Conservation (phyloP, 53 echinoderm and acorn worm species). For the Echinometra lucunter region DNA sequence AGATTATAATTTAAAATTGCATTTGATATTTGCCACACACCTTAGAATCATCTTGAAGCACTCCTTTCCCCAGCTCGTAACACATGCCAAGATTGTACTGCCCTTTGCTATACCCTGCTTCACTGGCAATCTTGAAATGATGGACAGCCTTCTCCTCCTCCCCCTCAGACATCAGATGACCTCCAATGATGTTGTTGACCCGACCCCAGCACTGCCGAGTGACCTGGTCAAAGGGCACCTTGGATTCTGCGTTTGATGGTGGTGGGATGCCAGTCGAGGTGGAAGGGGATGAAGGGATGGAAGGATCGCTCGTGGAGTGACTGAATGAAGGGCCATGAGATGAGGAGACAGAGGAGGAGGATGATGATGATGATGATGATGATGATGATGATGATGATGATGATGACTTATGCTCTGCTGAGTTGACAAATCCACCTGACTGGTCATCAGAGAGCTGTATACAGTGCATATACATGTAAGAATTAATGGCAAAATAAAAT, state of each 20-base stretch:
- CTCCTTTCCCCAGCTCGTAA: constrained; percentile 87
- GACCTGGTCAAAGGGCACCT: constrained; percentile 57
- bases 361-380: neutral
- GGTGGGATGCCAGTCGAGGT: neutral
- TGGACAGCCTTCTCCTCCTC: constrained; percentile 74
- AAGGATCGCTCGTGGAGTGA: neutral
- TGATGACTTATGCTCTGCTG: neutral
- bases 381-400: neutral
- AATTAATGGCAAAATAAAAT: neutral
- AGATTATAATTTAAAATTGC: neutral
- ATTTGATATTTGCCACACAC: constrained; percentile 52
- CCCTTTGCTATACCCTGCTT: constrained; percentile 81
- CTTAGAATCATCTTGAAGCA: constrained; percentile 74
- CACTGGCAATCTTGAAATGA: constrained; percentile 77
- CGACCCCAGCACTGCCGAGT: constrained; percentile 73
- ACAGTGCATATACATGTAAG: neutral
- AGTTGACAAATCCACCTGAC: neutral
- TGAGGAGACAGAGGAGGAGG: constrained; percentile 13
- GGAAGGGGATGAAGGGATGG: neutral
- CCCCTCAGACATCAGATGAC: constrained; percentile 75
- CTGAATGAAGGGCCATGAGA: neutral
- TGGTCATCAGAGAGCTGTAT: constrained; percentile 17
- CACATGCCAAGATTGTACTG: constrained; percentile 91
- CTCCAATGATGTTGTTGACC: constrained; percentile 82
- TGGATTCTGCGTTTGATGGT: neutral